Base-by-base conservation (phyloP, 2,113 vertebrate genomes). In the Perognathus longimembris region DNA sequence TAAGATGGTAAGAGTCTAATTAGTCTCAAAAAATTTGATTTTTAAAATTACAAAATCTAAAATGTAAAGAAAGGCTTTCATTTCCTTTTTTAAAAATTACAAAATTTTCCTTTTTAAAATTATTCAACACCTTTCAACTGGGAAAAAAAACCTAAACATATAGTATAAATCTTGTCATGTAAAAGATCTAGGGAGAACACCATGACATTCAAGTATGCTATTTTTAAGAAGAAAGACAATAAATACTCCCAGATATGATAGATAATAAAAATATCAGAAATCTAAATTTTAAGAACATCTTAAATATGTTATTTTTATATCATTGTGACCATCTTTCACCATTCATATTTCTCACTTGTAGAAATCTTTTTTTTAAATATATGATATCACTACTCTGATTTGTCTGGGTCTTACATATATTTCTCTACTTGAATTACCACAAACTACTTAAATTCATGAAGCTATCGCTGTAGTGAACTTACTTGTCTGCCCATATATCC, bases 401-500 rank as follows among this genome's bases (percentile, higher is more conserved):
- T 84, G 1, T 76, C 38, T 69, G 24, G 54, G 20, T 61, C 10
- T n/a, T 59, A 63, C 3, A 67, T 28, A 14, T 28, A 89, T 78
- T 89, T 92, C 22, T 90, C 73, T 81, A 70, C 45, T 82, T 24
- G 30, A 18, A 40, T 1, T 88, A 74, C 24, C 22, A 92, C 45
- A 79, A 75, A 75, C 9, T 40, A 75, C 30, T 76, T 57, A 64
- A 78, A 74, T 70, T 57, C 86, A 3, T 64, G 1, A 20, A 88
- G 1, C 34, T 59, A 20, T 74, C 86, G 80, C 26, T 70, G 22
- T 50, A 80, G 3, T 74, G 54, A 94, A 95, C 98, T 96, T 96
- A 99, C 99, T 97, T 99, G 99, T 97, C 99, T 98, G 90, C 99
- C 99, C 99, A 99, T 99, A 97, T 99, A 99, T 0, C 99, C 99